Conservation (phyloP, 2,797 vertebrate genomes). For the Acomys russatus region DNA sequence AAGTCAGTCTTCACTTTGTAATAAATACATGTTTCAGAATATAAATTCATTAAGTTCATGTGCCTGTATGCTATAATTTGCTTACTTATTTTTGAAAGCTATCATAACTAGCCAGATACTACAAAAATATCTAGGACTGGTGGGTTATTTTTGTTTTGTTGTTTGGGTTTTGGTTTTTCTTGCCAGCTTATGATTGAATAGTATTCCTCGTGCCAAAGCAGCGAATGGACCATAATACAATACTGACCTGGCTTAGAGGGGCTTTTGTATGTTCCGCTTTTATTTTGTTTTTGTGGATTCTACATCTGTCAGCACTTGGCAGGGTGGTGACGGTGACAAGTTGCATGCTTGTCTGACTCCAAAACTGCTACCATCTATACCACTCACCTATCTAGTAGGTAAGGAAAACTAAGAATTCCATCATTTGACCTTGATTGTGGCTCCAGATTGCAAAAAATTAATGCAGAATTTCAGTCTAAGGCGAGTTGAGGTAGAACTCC, state of each 20-base stretch:
- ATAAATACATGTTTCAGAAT: conserved; percentile 47
- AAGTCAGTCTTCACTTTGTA: conserved; percentile 45
- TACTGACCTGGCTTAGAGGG: not conserved
- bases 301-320: not conserved
- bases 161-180: not conserved
- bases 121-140: not conserved
- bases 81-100: conserved; percentile 37
- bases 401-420: not conserved
- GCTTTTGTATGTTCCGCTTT: conserved; percentile 27
- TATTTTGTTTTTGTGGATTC: conserved; percentile 10
- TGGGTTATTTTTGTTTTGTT: not conserved
- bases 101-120: not conserved
- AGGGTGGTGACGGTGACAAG: not conserved
- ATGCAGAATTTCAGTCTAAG: not conserved
- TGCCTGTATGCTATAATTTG: not conserved
- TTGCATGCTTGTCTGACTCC: accelerated
- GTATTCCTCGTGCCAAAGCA: conserved; percentile 18
- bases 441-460: not conserved
- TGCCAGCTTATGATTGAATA: not conserved
- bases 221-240: not conserved
- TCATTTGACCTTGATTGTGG: not conserved
- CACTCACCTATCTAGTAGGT: not conserved
- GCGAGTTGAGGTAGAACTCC: not conserved
- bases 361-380: not conserved
- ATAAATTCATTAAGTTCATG: not conserved